Evolutionary conservation across 1,140 invertebrate species (phyloP).

Genomic region (Polyergus mexicanus): DNA sequence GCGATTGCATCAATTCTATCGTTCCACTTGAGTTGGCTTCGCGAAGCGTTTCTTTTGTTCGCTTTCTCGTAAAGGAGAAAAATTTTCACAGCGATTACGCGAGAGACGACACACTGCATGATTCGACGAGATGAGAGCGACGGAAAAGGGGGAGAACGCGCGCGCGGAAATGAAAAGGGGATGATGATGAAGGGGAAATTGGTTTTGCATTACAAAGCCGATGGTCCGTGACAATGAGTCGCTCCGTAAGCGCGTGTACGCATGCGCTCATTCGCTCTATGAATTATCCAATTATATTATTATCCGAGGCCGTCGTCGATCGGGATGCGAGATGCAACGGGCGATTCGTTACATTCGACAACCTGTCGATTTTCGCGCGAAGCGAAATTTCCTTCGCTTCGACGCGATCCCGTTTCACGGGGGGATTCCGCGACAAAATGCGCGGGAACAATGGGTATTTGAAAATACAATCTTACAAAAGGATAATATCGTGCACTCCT

Average conservation of each 20-base stretch:
- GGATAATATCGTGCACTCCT: constrained; percentile 6
- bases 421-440: neutral
- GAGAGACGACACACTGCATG: constrained; percentile 5
- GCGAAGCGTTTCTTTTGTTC: neutral
- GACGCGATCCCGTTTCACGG: neutral
- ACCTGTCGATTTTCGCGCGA: constrained; percentile 19
- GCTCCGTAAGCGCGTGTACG: constrained; percentile 58
- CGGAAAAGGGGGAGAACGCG: neutral
- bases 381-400: neutral
- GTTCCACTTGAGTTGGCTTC: constrained; percentile 21
- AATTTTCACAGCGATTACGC: constrained; percentile 38
- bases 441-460: constrained; percentile 21
- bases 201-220: constrained; percentile 75
- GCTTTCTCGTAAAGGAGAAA: constrained; percentile 26
- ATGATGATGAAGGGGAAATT: constrained; percentile 39
- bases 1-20: constrained; percentile 36
- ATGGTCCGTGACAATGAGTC: constrained; percentile 66
- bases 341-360: constrained; percentile 39
- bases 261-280: constrained; percentile 63
- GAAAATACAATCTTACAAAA: constrained; percentile 33
- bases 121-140: neutral
- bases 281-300: constrained; percentile 74
- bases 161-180: constrained; percentile 12
- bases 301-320: constrained; percentile 35
- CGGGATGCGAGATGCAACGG: constrained; percentile 29